A percentile compares a stretch with the other conserved stretches of the same genome.
Evolutionary conservation across 2,113 vertebrate genomes (phyloP).

Genomic region (Neodon shergylaensis): DNA sequence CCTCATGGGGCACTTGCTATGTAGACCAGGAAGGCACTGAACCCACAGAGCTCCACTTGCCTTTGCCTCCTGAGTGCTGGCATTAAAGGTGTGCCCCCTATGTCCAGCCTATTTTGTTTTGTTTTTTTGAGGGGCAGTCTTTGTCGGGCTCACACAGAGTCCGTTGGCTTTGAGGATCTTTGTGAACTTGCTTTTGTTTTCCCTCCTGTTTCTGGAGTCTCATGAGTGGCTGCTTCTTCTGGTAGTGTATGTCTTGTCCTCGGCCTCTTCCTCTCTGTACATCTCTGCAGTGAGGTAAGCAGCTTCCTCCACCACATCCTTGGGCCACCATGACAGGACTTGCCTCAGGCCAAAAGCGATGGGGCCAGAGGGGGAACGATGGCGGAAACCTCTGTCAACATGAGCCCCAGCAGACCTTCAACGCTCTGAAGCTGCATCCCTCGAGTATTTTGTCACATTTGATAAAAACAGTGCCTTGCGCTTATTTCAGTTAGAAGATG

Average conservation of each 20-base stretch:
- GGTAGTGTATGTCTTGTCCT: background rate
- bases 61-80: background rate
- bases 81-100: background rate
- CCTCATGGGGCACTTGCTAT: too few relatives aligned
- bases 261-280: background rate
- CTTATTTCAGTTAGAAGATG: background rate
- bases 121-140: background rate
- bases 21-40: background rate
- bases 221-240: background rate
- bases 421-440: too few relatives aligned
- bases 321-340: background rate
- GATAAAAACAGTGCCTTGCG: background rate
- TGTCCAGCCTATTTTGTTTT: background rate
- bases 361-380: background rate
- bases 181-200: background rate
- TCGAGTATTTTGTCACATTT: background rate
- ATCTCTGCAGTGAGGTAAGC: background rate
- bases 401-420: background rate
- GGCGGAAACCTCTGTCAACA: background rate
- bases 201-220: background rate
- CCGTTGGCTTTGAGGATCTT: background rate
- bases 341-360: background rate
- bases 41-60: background rate
- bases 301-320: background rate
- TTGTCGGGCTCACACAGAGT: background rate